Percentiles rank a stretch among this genome's conserved stretches.
phyloP scores from a whole-genome alignment of 2,888 invertebrate genomes.

The Ypsolopha sequella region DNA sequence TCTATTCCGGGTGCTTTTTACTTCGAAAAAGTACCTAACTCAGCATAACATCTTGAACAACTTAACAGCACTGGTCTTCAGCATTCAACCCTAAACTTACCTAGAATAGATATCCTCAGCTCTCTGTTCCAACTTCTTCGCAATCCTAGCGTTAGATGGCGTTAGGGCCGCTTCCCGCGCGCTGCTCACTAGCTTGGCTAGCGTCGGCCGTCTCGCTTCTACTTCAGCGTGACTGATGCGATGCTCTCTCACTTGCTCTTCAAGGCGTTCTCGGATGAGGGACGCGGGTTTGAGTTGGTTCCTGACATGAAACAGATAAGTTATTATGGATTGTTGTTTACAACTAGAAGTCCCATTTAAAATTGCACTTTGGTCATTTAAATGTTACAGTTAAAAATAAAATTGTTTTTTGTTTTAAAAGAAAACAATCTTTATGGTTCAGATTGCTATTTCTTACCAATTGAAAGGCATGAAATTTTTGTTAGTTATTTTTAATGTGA shows the following conservation, averaged over 20 bases:
- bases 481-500: too few relatives aligned
- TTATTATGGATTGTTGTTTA: neutral
- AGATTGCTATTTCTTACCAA: too few relatives aligned
- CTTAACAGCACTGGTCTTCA: too few relatives aligned
- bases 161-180: conserved; percentile 85
- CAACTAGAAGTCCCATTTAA: neutral
- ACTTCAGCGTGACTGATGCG: conserved; percentile 85
- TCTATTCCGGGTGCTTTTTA: too few relatives aligned
- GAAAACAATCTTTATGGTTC: too few relatives aligned
- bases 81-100: conserved; percentile 16
- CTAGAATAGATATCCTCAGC: conserved; percentile 85
- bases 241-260: conserved; percentile 92
- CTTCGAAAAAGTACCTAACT: too few relatives aligned
- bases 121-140: conserved; percentile 90
- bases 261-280: conserved; percentile 87
- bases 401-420: too few relatives aligned
- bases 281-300: conserved; percentile 86
- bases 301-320: conserved; percentile 25
- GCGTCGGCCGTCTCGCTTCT: conserved; percentile 86
- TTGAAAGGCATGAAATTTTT: too few relatives aligned
- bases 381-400: too few relatives aligned
- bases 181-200: conserved; percentile 83
- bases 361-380: too few relatives aligned
- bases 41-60: too few relatives aligned
- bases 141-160: conserved; percentile 87